Base-by-base conservation (phyloP, 2,113 vertebrate species). In the Platichthys stellatus region DNA sequence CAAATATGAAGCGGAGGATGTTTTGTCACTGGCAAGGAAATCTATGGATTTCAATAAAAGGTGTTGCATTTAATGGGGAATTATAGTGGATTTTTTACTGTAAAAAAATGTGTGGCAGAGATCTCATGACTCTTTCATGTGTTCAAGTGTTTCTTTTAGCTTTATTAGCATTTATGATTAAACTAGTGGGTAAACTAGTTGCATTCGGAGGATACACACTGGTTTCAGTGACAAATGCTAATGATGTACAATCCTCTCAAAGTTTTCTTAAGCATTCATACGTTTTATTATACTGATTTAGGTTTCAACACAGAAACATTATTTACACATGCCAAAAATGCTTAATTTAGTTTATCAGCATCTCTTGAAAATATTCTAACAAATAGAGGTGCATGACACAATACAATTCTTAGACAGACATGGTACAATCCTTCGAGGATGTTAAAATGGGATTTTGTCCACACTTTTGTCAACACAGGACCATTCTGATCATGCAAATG, bases 1-100 rank as follows among this genome's bases (percentile, higher is more conserved):
- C 20, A 74, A 23, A 67, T 66, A 17, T 12, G n/a, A 75, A 66
- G 54, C 26, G 28, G 31, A 21, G 23, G 38, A 65, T 77, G 45
- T 28, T 11, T 11, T 17, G 20, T 45, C 64, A 28, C n/a, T 7
- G 45, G 14, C 4, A 40, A 45, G 21, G 23, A 8, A 18, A 26
- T 18, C 6, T 12, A 20, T 17, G 35, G n/a, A 53, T 23, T 58
- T 23, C 6, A 31, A 10, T 28, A 4, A 3, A 28, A 11, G 12
- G 18, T 43, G 58, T 53, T 61, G 24, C 15, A 43, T 53, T 54
- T 51, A 14, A 78, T 17, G 18, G 18, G 18, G 15, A 51, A 17
- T 51, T 18, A 51, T 2, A 18, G 5, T 17, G 47, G 18, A 2
- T 18, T 51, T 51, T 51, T 43, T 51, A 15, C 15, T 18, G 47